A percentile compares a stretch with the other conserved stretches of the same genome.
Conservation (phyloP, 2,888 invertebrate genomes). For the Emmelina monodactyla region DNA sequence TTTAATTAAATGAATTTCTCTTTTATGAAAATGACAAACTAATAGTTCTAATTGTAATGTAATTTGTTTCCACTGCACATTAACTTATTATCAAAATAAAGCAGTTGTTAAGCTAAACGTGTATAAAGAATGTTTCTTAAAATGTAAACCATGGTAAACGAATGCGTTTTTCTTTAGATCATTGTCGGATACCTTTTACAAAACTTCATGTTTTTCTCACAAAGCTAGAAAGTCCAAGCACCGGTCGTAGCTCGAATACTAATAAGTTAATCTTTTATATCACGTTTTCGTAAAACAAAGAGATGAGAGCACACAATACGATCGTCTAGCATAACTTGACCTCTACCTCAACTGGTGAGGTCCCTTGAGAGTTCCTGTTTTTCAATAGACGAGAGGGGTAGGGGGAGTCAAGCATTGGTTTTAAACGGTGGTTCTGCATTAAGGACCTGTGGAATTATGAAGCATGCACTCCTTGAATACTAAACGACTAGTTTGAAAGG, state of each 20-base stretch:
- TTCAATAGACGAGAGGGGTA: constrained; percentile 16
- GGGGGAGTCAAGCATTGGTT: constrained; percentile 6
- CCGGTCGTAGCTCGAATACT: constrained; percentile 45
- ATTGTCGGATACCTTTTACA: background rate
- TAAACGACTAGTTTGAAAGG: constrained; percentile 45
- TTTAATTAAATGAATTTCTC: too few species aligned
- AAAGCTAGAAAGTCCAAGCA: constrained; percentile 33
- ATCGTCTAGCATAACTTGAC: constrained; percentile 25
- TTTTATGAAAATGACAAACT: too few species aligned
- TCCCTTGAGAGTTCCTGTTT: constrained; percentile 15
- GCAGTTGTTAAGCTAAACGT: too few species aligned
- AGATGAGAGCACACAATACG: constrained; percentile 47
- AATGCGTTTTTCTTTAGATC: background rate
- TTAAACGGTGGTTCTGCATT: constrained; percentile 43
- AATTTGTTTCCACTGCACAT: too few species aligned
- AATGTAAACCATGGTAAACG: too few species aligned
- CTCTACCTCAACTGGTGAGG: constrained; percentile 21
- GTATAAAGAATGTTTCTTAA: too few species aligned
- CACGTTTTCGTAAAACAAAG: constrained; percentile 61
- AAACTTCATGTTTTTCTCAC: constrained; percentile 35
- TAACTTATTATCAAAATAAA: too few species aligned
- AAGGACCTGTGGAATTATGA: constrained; percentile 59
- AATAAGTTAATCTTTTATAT: constrained; percentile 65
- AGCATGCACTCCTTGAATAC: constrained; percentile 57
- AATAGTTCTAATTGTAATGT: too few species aligned